These are phyloP conservation scores for Peromyscus aztecus DNA, from an alignment of 2,797 vertebrate species.

Conservation along the genomic window DNA sequence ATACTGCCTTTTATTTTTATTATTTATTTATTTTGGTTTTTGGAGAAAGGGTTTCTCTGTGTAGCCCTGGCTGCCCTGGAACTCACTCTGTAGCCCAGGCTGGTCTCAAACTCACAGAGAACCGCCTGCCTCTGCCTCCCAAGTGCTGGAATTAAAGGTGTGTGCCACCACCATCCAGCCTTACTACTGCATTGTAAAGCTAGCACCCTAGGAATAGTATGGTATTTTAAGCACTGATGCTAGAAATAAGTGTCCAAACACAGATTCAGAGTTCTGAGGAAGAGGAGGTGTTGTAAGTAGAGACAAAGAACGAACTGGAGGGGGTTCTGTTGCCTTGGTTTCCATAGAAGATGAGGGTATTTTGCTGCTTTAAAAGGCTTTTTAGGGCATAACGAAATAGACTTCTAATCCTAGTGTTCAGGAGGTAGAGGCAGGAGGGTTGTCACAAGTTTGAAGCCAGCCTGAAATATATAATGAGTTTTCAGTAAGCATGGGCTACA, in stretches of 20 bases:
- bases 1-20: not conserved
- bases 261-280: not conserved
- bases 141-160: not conserved
- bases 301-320: not conserved
- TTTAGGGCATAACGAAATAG: not conserved
- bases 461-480: not conserved
- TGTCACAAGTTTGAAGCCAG: not conserved
- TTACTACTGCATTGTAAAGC: not conserved
- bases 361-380: not conserved
- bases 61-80: not conserved
- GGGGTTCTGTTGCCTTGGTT: not conserved
- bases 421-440: not conserved
- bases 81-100: not conserved
- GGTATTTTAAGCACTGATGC: not conserved
- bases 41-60: not conserved
- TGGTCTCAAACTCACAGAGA: not conserved
- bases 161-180: not conserved
- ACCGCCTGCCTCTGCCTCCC: not conserved
- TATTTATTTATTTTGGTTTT: not conserved
- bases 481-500: not conserved
- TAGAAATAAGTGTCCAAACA: constrained; percentile 23
- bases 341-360: not conserved
- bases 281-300: not conserved
- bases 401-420: not conserved
- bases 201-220: not conserved